Percentiles rank a stretch among this genome's conserved stretches.
These are phyloP conservation scores for Pomatorhinus ruficollis DNA, from an alignment of 2,113 vertebrate genomes.

Conservation along the genomic window DNA sequence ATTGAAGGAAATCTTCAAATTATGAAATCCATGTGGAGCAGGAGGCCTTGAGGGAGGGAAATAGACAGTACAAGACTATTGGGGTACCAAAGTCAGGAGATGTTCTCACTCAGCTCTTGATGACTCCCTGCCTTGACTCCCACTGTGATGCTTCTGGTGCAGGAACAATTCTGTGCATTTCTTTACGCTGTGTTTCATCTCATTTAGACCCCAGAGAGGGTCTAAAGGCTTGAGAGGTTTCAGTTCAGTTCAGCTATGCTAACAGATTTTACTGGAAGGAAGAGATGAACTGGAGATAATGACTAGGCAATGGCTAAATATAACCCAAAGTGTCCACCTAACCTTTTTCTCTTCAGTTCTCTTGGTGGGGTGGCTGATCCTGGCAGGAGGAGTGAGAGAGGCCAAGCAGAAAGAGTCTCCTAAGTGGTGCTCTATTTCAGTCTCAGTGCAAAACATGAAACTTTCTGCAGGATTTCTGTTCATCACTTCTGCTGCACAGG, in stretches of 20 bases:
- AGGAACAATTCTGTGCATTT: not conserved
- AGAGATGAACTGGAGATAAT: not conserved
- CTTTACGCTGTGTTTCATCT: not conserved
- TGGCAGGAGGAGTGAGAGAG: not conserved
- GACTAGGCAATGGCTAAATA: not conserved
- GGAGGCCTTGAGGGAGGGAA: not conserved
- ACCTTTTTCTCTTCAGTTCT: not conserved
- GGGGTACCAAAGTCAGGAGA: no score
- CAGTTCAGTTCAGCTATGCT: not conserved
- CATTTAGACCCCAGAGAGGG: accelerated
- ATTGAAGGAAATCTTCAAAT: not conserved
- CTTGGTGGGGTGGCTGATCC: not conserved
- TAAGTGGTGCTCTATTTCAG: not conserved
- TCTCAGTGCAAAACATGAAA: not conserved
- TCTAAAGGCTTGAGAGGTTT: not conserved
- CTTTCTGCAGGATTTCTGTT: not conserved
- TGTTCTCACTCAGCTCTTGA: not conserved
- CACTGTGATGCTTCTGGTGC: not conserved
- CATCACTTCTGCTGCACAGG: not conserved
- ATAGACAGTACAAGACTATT: accelerated
- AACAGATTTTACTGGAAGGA: not conserved
- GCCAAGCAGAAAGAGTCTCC: not conserved
- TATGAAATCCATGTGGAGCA: not conserved
- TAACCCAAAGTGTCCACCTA: not conserved
- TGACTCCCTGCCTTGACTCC: not conserved